Conservation (phyloP, 2,888 invertebrate genomes). For the Eupithecia insigniata region DNA sequence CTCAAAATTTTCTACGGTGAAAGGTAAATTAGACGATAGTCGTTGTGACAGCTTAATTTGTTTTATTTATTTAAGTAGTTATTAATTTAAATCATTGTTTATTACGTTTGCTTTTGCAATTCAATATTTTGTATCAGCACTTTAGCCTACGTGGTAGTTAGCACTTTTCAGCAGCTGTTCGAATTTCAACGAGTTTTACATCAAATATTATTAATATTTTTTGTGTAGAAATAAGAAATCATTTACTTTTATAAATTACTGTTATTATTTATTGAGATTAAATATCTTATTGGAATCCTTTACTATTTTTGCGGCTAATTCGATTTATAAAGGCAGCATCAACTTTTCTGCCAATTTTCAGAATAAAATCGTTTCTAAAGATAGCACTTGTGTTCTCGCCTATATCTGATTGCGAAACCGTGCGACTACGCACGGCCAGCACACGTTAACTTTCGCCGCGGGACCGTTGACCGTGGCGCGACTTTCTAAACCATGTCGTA, state of each 20-base stretch:
- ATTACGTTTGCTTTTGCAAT: slow-evolving; percentile 1
- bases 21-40: slow-evolving; percentile 22
- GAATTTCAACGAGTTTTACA: background rate
- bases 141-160: slow-evolving; percentile 17
- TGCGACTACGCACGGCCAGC: slow-evolving; percentile 60
- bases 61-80: background rate
- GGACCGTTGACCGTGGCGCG: slow-evolving; percentile 81
- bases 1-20: slow-evolving; percentile 15
- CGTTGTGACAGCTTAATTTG: slow-evolving; percentile 7
- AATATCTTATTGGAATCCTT: background rate
- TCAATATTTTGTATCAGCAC: slow-evolving; percentile 2
- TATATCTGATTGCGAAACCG: slow-evolving; percentile 59
- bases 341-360: background rate
- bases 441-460: slow-evolving; percentile 77
- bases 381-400: slow-evolving; percentile 42
- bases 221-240: background rate
- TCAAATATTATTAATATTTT: background rate
- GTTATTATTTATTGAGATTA: too few relatives aligned
- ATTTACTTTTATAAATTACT: background rate
- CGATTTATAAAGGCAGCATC: background rate
- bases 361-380: background rate
- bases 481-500: slow-evolving; percentile 83
- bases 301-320: background rate
- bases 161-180: slow-evolving; percentile 16
- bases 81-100: background rate